These are phyloP conservation scores for Carcina quercana DNA, from an alignment of 2,888 invertebrate genomes.

Conservation along the genomic window DNA sequence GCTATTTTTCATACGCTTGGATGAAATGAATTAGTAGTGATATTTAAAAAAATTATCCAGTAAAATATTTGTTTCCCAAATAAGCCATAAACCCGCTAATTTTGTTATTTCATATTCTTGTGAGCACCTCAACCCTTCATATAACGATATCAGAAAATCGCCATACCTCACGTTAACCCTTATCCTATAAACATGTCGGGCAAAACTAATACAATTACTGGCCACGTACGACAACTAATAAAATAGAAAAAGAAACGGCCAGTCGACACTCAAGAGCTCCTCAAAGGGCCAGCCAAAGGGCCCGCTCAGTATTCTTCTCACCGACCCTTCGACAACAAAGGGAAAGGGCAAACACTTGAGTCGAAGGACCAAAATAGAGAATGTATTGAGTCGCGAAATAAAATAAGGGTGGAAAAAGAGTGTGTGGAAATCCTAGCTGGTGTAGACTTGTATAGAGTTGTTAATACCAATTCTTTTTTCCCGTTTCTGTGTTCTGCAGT, in stretches of 20 bases:
- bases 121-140: background rate
- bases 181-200: slow-evolving; percentile 20
- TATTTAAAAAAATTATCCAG: too few species aligned
- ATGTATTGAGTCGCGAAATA: slow-evolving; percentile 71
- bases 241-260: slow-evolving; percentile 61
- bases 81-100: background rate
- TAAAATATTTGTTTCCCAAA: too few species aligned
- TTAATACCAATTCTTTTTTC: slow-evolving; percentile 13
- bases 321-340: slow-evolving; percentile 54
- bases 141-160: background rate
- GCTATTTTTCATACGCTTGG: too few species aligned
- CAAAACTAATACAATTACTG: slow-evolving; percentile 49
- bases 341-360: slow-evolving; percentile 63
- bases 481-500: too few species aligned
- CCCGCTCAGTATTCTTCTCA: slow-evolving; percentile 60
- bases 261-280: slow-evolving; percentile 49
- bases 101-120: background rate
- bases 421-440: slow-evolving; percentile 37
- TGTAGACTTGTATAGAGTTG: slow-evolving; percentile 33
- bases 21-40: too few species aligned
- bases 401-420: slow-evolving; percentile 60
- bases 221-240: slow-evolving; percentile 64
- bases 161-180: slow-evolving; percentile 3
- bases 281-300: slow-evolving; percentile 31
- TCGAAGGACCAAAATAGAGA: slow-evolving; percentile 59